A percentile compares a stretch with the other conserved stretches of the same genome.
phyloP scores from a whole-genome alignment of 2,797 vertebrate species.

The Clarias platycephalus region DNA sequence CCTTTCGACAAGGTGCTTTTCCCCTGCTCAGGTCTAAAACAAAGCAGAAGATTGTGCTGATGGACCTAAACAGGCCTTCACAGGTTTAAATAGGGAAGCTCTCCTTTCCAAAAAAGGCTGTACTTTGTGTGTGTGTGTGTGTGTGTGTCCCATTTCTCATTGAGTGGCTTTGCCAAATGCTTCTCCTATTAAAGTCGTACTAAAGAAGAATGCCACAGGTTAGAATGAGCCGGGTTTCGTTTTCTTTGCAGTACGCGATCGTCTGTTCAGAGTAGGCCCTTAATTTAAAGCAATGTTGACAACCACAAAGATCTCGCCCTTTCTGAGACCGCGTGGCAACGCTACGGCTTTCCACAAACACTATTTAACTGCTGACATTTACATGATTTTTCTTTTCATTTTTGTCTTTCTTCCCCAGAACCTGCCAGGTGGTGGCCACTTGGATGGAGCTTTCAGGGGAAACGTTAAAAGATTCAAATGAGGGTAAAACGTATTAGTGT shows the following conservation, averaged over 20 bases:
- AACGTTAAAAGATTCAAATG: constrained; percentile 81
- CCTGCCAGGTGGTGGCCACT: constrained; percentile 80
- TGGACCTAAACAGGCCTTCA: constrained; percentile 56
- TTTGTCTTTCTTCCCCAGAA: constrained; percentile 74
- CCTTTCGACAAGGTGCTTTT: constrained; percentile 87
- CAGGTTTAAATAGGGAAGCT: constrained; percentile 52
- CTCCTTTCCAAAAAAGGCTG: constrained; percentile 41
- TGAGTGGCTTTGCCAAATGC: constrained; percentile 54
- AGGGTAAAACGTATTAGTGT: constrained; percentile 62
- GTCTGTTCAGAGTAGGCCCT: constrained; percentile 70
- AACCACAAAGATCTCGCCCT: constrained; percentile 82
- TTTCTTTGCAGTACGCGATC: constrained; percentile 66
- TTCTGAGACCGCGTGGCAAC: constrained; percentile 60
- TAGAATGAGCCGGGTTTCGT: constrained; percentile 69
- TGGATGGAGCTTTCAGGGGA: constrained; percentile 58
- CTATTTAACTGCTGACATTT: constrained; percentile 82
- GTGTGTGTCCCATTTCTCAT: constrained; percentile 54
- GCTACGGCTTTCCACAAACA: constrained; percentile 65
- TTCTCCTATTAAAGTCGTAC: constrained; percentile 58
- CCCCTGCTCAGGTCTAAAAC: constrained; percentile 76
- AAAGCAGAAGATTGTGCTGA: constrained; percentile 74
- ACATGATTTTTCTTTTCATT: constrained; percentile 66
- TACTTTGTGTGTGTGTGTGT: constrained; percentile 43
- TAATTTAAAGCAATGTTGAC: constrained; percentile 87
- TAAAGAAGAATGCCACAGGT: constrained; percentile 65